Evolutionary conservation across 2,888 invertebrate species (phyloP), one percentile per base, ranked within the genome.

Genomic region (Trisateles emortualis): DNA sequence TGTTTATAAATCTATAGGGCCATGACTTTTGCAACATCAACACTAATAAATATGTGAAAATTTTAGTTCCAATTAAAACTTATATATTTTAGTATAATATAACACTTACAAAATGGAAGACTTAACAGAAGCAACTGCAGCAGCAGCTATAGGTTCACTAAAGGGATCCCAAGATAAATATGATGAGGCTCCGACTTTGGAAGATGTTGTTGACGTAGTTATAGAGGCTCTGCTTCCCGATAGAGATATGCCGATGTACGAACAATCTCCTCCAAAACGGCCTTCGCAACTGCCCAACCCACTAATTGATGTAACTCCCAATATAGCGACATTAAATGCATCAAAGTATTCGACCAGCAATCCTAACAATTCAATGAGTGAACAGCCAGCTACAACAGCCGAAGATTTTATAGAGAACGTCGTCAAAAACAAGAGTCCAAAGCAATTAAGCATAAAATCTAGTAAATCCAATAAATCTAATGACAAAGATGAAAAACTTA

Each of bases 1-100:
- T 68, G 58, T 53, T 51, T 41, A 44, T 19, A 42, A 75, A 80
- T 87, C 89, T 53, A 76, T 62, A 68, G 47, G 87, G 88, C 77
- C 75, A 84, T 84, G 88, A 47, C 38, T 57, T 52, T 59, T 62
- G 36, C 51, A 38, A 29, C 29, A 47, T 40, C 41, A 68, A 72
- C 59, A 52, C 26, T 58, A 52, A 26, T 60, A 64, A 74, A 64
- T 64, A 79, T 76, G 74, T 74, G 59, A 71, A 71, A 72, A 67
- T 75, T 77, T 69, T 72, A 45, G 67, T 71, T 59, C 56, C 52
- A 58, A 16, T 52, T 24, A 63, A 51, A 51, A 47, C 41, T 54
- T 59, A 46, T 32, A 38, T 45, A 45, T 52, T 60, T 17, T 44
- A 53, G 52, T 51, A 38, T 59, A 51, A 29, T 53, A 29, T 53